phyloP scores from a whole-genome alignment of 2,797 vertebrate species.

The Rachycentron canadum region DNA sequence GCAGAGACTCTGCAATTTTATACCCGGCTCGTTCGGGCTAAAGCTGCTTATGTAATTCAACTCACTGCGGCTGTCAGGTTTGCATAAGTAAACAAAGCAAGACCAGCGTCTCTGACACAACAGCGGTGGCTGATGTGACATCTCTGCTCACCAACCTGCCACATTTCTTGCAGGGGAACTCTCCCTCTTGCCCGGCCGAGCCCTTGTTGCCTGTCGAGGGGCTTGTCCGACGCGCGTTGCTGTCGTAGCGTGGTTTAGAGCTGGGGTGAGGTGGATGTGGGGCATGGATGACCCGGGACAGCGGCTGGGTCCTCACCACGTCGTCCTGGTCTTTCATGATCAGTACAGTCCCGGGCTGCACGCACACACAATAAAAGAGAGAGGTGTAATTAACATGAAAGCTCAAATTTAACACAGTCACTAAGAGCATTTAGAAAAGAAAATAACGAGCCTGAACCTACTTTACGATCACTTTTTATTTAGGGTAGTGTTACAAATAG shows the following conservation, averaged over 20 bases:
- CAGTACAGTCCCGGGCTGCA: constrained; percentile 84
- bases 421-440: not conserved
- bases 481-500: not conserved
- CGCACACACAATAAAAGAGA: not conserved
- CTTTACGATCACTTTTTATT: constrained; percentile 33
- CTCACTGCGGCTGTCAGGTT: constrained; percentile 5
- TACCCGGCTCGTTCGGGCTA: not conserved
- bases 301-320: constrained; percentile 78
- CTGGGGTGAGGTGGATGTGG: constrained; percentile 57
- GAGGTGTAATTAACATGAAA: not conserved
- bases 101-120: not conserved
- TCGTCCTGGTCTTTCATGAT: constrained; percentile 86
- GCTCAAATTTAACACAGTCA: not conserved
- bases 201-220: constrained; percentile 82
- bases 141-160: constrained; percentile 89
- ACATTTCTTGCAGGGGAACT: constrained; percentile 99
- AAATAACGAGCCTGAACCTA: constrained; percentile 1
- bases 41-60: constrained; percentile 14
- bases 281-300: constrained; percentile 68
- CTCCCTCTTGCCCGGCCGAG: constrained; percentile 88
- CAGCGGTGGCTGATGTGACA: not conserved
- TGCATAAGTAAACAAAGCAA: constrained; percentile 25
- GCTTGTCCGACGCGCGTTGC: constrained; percentile 81
- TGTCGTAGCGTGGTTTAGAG: constrained; percentile 72
- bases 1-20: constrained; percentile 3